Evolutionary conservation across 2,888 invertebrate genomes (phyloP), one percentile per base, ranked within the genome.

Genomic region (Yponomeuta malinellus): DNA sequence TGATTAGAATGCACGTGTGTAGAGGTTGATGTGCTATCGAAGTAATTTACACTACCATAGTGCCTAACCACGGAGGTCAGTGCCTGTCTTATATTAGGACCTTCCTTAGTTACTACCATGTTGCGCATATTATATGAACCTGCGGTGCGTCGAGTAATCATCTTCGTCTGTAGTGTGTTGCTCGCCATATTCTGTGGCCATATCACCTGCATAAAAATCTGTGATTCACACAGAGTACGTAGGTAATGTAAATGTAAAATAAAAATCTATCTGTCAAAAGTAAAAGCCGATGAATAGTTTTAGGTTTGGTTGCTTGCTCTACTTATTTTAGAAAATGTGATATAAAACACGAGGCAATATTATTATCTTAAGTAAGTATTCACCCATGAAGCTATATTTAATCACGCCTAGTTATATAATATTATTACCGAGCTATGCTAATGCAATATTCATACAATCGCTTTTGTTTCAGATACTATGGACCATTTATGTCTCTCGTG

Each of bases 401-500:
- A 5, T 15, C 52, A 15, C 2, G 52, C 15, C 5, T 15, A 12
- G 52, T 15, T 59, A 59, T 15, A 15, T 59, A 59, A 59, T 15
- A 12, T 59, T 59, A 15, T 59, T 15, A 59, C 52, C 5, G 12
- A 3, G 52, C 15, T 52, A 12, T 4, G 31, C 52, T 76, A 76
- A 76, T 81, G 78, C 77, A 84, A 81, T 85, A 84, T 83, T 85
- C 81, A 84, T 67, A 71, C 15, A 71, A 37, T 37, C 23, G 78
- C 86, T 87, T 85, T 90, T 89, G 89, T 91, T 91, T 85, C 87
- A 91, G 91, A 83, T 86, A 86, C 80, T 87, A 88, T 87, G 86
- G 83, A 79, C 82, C 83, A 81, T 88, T 79, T 84, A 85, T 85
- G 86, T 89, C 86, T 82, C 81, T 81, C 82, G 82, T 83, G 78